Evolutionary conservation across 2,797 vertebrate species (phyloP).

Genomic region (Eleutherodactylus coqui): DNA sequence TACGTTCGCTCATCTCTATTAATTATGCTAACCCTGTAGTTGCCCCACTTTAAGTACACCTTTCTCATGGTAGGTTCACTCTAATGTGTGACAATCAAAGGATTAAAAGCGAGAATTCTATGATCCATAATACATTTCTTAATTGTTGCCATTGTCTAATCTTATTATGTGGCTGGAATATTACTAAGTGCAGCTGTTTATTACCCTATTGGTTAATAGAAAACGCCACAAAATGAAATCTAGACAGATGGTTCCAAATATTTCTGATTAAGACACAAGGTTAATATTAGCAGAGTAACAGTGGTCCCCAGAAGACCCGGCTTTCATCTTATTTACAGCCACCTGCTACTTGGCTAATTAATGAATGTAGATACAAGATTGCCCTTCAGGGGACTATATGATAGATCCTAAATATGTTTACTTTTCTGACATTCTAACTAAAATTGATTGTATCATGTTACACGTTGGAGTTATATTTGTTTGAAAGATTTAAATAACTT

Average conservation of each 20-base stretch:
- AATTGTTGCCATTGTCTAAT: not conserved
- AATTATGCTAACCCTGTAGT: not conserved
- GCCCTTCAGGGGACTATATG: not conserved
- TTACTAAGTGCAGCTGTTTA: not conserved
- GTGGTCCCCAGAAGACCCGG: not conserved
- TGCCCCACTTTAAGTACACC: not conserved
- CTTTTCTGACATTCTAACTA: slow-evolving; percentile 9
- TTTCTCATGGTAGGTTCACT: not conserved
- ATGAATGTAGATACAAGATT: not conserved
- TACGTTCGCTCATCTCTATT: too few species aligned
- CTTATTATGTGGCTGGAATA: not conserved
- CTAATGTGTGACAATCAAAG: not conserved
- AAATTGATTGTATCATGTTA: not conserved
- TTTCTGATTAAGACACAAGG: slow-evolving; percentile 34
- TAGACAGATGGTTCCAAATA: slow-evolving; percentile 22
- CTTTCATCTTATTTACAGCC: slow-evolving; percentile 11
- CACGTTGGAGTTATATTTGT: not conserved
- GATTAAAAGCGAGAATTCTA: not conserved
- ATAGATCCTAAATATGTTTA: slow-evolving; percentile 29
- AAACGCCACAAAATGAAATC: not conserved
- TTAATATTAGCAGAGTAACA: not conserved
- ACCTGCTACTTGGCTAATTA: slow-evolving; percentile 35
- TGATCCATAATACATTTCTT: not conserved
- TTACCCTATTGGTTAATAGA: not conserved
- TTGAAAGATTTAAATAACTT: not conserved